These are phyloP conservation scores for Neocrepidodera transversa DNA, from an alignment of 2,888 invertebrate species.

Conservation along the genomic window DNA sequence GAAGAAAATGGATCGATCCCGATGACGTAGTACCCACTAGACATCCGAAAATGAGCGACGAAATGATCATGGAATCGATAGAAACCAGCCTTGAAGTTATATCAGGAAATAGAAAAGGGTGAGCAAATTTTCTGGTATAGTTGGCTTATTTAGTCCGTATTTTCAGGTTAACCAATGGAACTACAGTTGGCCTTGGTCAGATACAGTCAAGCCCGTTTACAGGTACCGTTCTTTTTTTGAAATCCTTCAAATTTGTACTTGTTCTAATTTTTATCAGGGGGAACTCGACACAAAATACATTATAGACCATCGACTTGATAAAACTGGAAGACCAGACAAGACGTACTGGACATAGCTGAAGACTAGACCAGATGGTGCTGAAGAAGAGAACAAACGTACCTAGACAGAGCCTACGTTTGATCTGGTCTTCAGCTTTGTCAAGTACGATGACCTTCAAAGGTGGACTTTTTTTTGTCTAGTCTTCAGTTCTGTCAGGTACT, in stretches of 20 bases:
- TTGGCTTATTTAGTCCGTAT: constrained; percentile 45
- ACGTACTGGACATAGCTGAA: no score
- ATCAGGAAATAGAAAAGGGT: constrained; percentile 86
- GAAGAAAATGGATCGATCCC: constrained; percentile 80
- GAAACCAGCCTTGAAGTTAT: constrained; percentile 87
- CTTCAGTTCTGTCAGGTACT: no score
- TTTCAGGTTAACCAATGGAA: constrained; percentile 74
- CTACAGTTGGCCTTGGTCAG: constrained; percentile 68
- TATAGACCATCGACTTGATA: no score
- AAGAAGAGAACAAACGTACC: no score
- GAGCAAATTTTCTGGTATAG: constrained; percentile 53
- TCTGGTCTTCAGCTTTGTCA: no score
- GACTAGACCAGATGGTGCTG: no score
- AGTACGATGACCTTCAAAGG: no score
- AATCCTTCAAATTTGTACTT: background rate
- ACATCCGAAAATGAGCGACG: constrained; percentile 75
- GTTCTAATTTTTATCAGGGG: no score
- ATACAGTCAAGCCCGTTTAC: constrained; percentile 64
- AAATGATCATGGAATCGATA: constrained; percentile 85
- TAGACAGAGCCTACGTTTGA: no score
- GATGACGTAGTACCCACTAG: constrained; percentile 69
- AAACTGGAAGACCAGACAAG: no score
- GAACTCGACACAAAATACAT: no score
- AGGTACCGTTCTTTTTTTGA: constrained; percentile 61
- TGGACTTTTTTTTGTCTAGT: no score